Evolutionary conservation across 2,113 vertebrate species (phyloP).

Genomic region (Cyanoliseus patagonus): DNA sequence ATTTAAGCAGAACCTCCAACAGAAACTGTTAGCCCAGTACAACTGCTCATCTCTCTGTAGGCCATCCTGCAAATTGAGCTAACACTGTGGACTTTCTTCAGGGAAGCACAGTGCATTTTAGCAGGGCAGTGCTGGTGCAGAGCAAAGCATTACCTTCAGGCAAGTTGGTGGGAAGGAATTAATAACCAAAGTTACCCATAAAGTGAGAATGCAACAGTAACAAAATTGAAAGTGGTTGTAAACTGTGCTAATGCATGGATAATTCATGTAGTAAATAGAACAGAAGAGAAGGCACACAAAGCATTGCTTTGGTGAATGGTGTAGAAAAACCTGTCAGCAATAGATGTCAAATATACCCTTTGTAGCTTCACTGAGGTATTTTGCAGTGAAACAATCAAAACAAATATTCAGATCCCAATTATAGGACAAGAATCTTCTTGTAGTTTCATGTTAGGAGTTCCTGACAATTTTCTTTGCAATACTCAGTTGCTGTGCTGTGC

Average conservation of each 20-base stretch:
- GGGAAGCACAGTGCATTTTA: rapidly evolving
- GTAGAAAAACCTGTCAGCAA: slow-evolving; percentile 20
- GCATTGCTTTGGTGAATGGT: not conserved
- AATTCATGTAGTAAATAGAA: not conserved
- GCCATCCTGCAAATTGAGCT: not conserved
- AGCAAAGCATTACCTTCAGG: not conserved
- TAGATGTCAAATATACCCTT: slow-evolving; percentile 13
- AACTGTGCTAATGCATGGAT: not conserved
- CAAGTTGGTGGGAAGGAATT: not conserved
- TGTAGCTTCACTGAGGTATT: slow-evolving; percentile 3
- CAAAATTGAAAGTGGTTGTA: not conserved
- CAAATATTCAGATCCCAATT: slow-evolving; percentile 9
- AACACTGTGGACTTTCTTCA: not conserved
- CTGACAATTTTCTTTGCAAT: not conserved
- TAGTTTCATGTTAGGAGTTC: not conserved
- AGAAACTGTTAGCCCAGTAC: not conserved
- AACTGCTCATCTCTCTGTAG: not conserved
- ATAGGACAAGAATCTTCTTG: slow-evolving; percentile 26
- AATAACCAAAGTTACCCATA: not conserved
- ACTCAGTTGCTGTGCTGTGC: not conserved
- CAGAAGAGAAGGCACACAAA: not conserved
- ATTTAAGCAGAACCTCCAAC: not conserved
- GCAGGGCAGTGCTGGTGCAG: not conserved
- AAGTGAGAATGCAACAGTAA: not conserved
- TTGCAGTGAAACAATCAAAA: slow-evolving; percentile 5